Base-by-base conservation (phyloP, 2,113 vertebrate species). In the Silurus asotus region DNA sequence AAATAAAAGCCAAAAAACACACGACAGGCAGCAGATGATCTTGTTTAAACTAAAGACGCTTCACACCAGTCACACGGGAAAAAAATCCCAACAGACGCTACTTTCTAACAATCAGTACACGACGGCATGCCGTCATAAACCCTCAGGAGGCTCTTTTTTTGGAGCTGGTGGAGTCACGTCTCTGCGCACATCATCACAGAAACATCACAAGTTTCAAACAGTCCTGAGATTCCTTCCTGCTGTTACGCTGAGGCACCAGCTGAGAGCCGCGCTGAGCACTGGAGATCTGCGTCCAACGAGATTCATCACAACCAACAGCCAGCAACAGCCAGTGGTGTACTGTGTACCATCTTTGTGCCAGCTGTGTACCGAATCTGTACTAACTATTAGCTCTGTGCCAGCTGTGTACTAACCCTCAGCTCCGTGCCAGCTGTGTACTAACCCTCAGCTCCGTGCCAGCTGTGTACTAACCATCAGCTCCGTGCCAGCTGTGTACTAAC, bases 161-260 rank as follows among this genome's bases (percentile, higher is more conserved):
- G 84, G 86, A 67, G 37, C 86, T 69, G 82, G 81, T 72, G 74
- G 76, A 76, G 48, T 56, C 20, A 19, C 19, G 81, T 88, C 89
- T 84, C 84, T 23, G 74, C 51, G 79, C 70, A 58, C 80, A 55
- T 74, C 77, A 61, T 72, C 84, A 67, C 55, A 58, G 67, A 82
- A 87, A 90, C 82, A 87, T 75, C 65, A 19, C n/a, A 64, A 81
- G 13, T 23, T 25, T 58, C 69, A 81, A 85, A 88, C 88, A 87
- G 81, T 56, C 61, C 75, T 37, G 59, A 84, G 83, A 58, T 75
- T 76, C 58, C 72, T 84, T 55, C 72, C 83, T 53, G 69, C 82
- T 49, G 28, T 23, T 84, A 84, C 51, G 53, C 45, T 28, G 3
- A 64, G n/a, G 17, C 37, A 53, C 23, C 72, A 77, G 72, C 72